Conservation (phyloP, 2,888 invertebrate genomes). For the Polymixis flavicincta region DNA sequence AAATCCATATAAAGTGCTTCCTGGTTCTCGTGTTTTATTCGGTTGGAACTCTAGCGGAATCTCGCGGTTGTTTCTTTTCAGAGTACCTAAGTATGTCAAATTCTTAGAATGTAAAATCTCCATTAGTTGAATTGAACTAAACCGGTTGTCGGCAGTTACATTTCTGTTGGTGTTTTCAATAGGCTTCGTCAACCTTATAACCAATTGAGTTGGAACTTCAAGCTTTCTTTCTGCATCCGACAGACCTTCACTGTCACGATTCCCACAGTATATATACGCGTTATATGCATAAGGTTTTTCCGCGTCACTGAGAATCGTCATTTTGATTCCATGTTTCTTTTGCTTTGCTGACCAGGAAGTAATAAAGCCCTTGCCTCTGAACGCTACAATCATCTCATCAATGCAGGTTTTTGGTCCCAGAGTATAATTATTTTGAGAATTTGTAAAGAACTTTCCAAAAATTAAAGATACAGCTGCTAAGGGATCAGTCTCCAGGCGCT, state of each 20-base stretch:
- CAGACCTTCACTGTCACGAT: conserved; percentile 1
- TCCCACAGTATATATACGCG: conserved; percentile 6
- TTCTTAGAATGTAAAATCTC: conserved; percentile 16
- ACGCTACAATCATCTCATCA: conserved; percentile 17
- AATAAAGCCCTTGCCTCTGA: conserved; percentile 11
- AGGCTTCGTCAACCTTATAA: conserved; percentile 27
- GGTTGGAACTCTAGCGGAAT: conserved; percentile 23
- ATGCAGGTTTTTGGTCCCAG: conserved; percentile 20
- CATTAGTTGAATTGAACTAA: conserved; percentile 22
- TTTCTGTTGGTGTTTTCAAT: conserved; percentile 33
- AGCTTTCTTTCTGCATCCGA: conserved; percentile 16
- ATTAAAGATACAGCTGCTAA: conserved; percentile 24
- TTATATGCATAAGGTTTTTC: conserved; percentile 22
- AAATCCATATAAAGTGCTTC: conserved; percentile 22
- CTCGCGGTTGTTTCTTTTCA: conserved; percentile 13
- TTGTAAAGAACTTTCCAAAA: conserved; percentile 23
- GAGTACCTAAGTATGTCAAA: conserved; percentile 18
- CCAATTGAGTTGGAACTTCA: conserved; percentile 1
- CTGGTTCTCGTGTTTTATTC: conserved; percentile 7
- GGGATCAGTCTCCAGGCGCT: neutral
- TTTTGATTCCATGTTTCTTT: conserved; percentile 10
- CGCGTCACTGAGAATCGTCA: conserved; percentile 20
- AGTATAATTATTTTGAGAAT: conserved; percentile 22
- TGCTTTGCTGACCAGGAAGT: neutral
- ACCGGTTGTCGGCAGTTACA: conserved; percentile 13